Evolutionary conservation across 2,113 vertebrate species (phyloP), one percentile per base, ranked within the genome.

Genomic region (Perccottus glenii): DNA sequence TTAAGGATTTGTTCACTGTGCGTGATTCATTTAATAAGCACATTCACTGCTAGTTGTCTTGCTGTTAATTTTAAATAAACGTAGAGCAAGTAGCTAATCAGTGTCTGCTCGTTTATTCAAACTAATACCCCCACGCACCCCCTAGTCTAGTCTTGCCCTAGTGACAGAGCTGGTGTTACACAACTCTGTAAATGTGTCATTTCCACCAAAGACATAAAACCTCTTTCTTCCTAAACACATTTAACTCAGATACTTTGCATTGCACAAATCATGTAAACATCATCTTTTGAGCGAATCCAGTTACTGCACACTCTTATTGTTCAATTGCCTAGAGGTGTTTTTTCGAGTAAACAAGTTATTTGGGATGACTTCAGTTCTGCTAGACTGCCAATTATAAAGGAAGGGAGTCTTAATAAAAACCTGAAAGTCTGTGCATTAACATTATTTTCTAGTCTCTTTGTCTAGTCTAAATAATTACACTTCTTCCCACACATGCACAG

Each of bases 401-500:
- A 38, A 35, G 2, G 52, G 33, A 55, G 51, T 51, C 10, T 50
- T 32, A 43, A 46, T 62, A 9, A 48, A 38, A 15, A 67, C 68
- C 40, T 73, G 6, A 73, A 64, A 64, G 57, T 61, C 42, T 74
- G 40, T 58, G 43, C 53, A 62, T 61, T 76, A 53, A 59, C 71
- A 53, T 68, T 73, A 76, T 60, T 69, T 61, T 63, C 58, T 68
- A 59, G 59, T 60, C 73, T 74, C 50, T 53, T 62, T 12, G 57
- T 65, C 68, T 68, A 55, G 73, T 81, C 66, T 70, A 67, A 82
- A 82, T 84, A 68, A 87, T 86, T 64, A 57, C 0, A 32, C 36
- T 43, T 55, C 62, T 58, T 58, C 51, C 58, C 78, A 67, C 67
- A 74, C 66, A 72, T 67, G 49, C 50, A 55, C 65, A 66, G 33